Conservation (phyloP, 2,888 invertebrate species). For the Osmoderma eremita region DNA sequence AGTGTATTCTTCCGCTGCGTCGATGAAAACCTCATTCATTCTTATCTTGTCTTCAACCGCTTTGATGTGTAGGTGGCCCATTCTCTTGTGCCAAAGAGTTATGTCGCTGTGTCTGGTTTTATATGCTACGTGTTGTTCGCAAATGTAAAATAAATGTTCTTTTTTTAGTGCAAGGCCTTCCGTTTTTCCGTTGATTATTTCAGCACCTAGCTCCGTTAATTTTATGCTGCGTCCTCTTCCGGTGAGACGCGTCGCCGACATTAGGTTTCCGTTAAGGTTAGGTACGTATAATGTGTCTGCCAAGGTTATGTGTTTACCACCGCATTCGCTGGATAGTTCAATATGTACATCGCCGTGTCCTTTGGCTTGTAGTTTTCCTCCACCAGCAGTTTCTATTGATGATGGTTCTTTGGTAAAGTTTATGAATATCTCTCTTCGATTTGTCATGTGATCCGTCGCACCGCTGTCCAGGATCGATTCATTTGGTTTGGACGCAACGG, state of each 20-base stretch:
- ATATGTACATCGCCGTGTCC: too few species aligned
- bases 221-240: not conserved
- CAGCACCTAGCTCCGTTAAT: not conserved
- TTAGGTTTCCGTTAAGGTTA: not conserved
- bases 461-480: too few species aligned
- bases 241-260: not conserved
- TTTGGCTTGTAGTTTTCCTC: too few species aligned
- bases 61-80: not conserved
- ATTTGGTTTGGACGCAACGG: too few species aligned
- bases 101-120: not conserved
- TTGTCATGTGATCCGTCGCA: too few species aligned
- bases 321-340: too few species aligned
- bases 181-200: not conserved
- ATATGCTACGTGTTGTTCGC: not conserved
- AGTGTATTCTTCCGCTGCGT: too few species aligned
- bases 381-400: too few species aligned
- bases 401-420: too few species aligned
- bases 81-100: not conserved
- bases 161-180: not conserved
- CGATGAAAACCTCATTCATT: not conserved
- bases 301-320: not conserved
- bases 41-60: not conserved
- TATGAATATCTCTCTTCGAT: too few species aligned
- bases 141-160: not conserved
- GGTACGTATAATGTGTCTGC: not conserved